phyloP scores from a whole-genome alignment of 2,113 vertebrate species.

The Stictonetta naevosa region DNA sequence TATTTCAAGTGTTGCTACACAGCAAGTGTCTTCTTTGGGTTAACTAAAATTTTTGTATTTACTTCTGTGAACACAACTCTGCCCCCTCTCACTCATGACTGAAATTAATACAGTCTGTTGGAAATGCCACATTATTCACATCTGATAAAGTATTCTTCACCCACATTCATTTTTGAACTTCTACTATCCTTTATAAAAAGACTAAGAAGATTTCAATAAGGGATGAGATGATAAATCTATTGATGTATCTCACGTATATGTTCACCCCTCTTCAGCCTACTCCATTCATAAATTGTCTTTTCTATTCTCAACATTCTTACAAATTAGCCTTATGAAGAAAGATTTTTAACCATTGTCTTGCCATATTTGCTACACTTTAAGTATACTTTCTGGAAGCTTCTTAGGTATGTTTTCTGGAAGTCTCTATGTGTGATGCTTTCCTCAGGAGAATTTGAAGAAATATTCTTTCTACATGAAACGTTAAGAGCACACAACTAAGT shows the following conservation, averaged over 20 bases:
- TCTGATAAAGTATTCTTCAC: neutral
- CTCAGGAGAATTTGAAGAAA: neutral
- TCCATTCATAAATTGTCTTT: neutral
- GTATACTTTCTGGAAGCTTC: neutral
- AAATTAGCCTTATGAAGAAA: neutral
- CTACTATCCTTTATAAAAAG: neutral
- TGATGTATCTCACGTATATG: neutral
- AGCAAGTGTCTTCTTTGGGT: neutral
- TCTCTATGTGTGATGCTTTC: neutral
- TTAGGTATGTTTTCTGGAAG: neutral
- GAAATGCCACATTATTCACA: neutral
- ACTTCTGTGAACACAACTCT: neutral
- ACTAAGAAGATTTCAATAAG: neutral
- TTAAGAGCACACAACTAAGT: neutral
- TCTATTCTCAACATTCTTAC: neutral
- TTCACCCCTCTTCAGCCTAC: neutral
- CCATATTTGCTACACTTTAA: neutral
- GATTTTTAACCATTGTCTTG: neutral
- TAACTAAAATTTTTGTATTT: neutral
- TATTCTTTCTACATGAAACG: neutral
- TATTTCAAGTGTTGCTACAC: neutral
- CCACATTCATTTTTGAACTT: neutral
- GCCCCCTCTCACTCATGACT: neutral
- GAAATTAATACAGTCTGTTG: neutral
- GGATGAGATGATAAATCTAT: neutral